Base-by-base conservation (phyloP, 2,797 vertebrate genomes). In the Yasuhikotakia modesta region DNA sequence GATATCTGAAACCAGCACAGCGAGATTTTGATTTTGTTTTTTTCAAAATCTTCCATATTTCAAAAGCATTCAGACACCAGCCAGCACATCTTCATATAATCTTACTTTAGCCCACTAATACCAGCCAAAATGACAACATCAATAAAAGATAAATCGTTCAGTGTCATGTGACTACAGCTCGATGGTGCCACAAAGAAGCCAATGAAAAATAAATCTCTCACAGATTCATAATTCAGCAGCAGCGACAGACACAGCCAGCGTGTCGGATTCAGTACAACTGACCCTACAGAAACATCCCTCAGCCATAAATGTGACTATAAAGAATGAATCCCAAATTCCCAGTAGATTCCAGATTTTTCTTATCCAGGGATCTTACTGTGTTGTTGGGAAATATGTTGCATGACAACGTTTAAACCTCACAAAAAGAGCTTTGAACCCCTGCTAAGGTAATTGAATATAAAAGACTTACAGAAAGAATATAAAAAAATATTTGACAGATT, bases 141-240 rank as follows among this genome's bases (percentile, higher is more conserved):
- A 79, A 78, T 79, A 71, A 79, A 35, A 75, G 55, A 83, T 71
- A 61, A 77, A 70, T 66, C 64, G 48, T 67, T 17, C 27, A 69
- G 50, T 58, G 70, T 81, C 79, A 79, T 82, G 60, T 79, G 79
- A 79, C 71, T 39, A n/a, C 21, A 58, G 65, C 69, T 76, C 64
- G 12, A 66, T 72, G 64, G 45, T 50, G 76, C 78, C 66, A 78
- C 67, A 73, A 80, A 58, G 68, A 84, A 60, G 69, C 57, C 13
- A 58, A 73, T 85, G 75, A 84, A 85, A 85, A 82, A 82, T 84
- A 74, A 0, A 84, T 82, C 66, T 77, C 21, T 12, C 45, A 70
- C 65, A 58, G 70, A 84, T 85, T 64, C 61, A 85, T 85, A 82
- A 84, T 82, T 84, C 70, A 85, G 57, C 21, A 61, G 32, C 4